A percentile compares a stretch with the other conserved stretches of the same genome.
phyloP scores from a whole-genome alignment of 2,888 invertebrate genomes.

The Oscheius myriophilus region DNA sequence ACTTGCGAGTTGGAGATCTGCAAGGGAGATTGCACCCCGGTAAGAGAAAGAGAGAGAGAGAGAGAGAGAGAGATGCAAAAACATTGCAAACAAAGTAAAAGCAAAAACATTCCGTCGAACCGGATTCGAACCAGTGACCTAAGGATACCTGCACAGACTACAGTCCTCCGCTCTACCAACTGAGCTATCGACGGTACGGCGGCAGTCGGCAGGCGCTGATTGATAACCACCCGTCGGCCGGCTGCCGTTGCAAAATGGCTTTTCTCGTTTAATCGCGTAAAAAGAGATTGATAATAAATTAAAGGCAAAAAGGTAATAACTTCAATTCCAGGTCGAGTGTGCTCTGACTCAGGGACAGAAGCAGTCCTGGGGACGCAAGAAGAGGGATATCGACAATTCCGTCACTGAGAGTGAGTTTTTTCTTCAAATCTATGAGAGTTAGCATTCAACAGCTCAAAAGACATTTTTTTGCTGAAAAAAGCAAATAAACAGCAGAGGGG shows the following conservation, averaged over 20 bases:
- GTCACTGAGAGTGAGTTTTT: conserved; percentile 53
- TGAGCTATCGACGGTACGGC: conserved; percentile 41
- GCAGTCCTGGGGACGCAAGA: conserved; percentile 68
- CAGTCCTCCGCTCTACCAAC: conserved; percentile 53
- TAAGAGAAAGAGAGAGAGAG: conserved; percentile 23
- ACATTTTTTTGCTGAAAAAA: background rate
- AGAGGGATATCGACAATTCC: conserved; percentile 59
- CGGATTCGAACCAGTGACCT: conserved; percentile 13
- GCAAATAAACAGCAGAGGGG: too few species aligned
- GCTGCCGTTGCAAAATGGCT: too few species aligned
- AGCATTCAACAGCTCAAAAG: too few species aligned
- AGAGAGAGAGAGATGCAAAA: background rate
- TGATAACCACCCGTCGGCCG: too few species aligned
- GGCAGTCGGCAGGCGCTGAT: background rate
- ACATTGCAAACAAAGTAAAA: too few species aligned
- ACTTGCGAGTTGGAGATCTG: conserved; percentile 70
- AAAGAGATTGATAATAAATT: conserved; percentile 2
- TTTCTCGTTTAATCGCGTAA: conserved; percentile 1
- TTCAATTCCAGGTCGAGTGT: conserved; percentile 54
- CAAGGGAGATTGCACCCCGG: conserved; percentile 68
- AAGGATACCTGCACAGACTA: conserved; percentile 23
- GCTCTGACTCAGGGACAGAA: conserved; percentile 61
- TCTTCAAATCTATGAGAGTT: too few species aligned
- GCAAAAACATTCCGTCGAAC: conserved; percentile 9
- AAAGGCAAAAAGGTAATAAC: too few species aligned